phyloP scores from a whole-genome alignment of 1,140 invertebrate species.

The Calosoma granatense region DNA sequence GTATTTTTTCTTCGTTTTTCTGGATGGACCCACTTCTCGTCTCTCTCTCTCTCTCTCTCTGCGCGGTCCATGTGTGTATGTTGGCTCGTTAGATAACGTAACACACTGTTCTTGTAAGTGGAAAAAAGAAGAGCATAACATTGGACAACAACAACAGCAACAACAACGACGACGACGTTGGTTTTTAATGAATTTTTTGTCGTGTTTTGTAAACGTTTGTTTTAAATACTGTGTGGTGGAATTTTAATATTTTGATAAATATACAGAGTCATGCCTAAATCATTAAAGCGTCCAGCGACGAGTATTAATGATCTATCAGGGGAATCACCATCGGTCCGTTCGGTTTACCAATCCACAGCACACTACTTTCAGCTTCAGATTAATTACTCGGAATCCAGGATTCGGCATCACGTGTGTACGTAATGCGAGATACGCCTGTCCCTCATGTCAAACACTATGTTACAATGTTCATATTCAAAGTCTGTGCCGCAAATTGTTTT shows the following conservation, averaged over 20 bases:
- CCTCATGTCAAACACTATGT: no score
- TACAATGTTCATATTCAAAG: no score
- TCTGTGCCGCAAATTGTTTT: no score
- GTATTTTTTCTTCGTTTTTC: not conserved
- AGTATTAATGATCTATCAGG: not conserved
- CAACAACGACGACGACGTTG: not conserved
- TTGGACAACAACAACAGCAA: no score
- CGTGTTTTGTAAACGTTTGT: not conserved
- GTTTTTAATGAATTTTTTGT: conserved; percentile 8
- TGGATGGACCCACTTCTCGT: no score
- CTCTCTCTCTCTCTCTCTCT: no score
- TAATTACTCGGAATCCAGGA: not conserved
- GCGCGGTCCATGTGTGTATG: no score
- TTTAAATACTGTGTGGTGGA: not conserved
- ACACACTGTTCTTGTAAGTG: not conserved
- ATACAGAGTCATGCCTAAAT: conserved; percentile 5
- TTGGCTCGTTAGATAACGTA: not conserved
- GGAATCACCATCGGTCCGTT: not conserved
- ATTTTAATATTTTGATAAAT: conserved; percentile 8
- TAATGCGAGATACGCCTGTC: no score
- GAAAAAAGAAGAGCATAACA: not conserved
- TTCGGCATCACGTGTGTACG: no score
- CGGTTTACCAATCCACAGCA: not conserved
- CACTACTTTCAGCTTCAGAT: not conserved
- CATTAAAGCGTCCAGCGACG: not conserved